A percentile compares a stretch with the other conserved stretches of the same genome.
Conservation (phyloP, 2,888 invertebrate species). For the Hirtodrosophila cameraria region DNA sequence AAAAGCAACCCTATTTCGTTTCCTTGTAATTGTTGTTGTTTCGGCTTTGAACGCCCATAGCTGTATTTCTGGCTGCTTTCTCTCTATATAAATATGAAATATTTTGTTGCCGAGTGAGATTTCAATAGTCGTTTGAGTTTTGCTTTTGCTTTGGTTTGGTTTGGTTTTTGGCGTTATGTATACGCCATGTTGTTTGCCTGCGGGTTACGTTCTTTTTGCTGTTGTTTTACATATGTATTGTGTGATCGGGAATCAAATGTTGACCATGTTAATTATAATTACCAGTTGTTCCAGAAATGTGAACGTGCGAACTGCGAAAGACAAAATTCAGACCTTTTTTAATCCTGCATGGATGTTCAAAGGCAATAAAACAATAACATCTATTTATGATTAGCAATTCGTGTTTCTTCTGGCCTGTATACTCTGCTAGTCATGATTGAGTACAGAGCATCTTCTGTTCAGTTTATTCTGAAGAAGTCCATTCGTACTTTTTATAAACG, state of each 20-base stretch:
- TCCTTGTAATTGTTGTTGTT: conserved; percentile 41
- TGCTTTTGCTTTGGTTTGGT: conserved; percentile 13
- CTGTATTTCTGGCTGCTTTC: conserved; percentile 5
- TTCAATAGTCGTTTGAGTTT: conserved; percentile 42
- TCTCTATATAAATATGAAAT: conserved; percentile 42
- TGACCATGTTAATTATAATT: conserved; percentile 66
- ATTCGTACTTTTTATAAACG: conserved; percentile 7
- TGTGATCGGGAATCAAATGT: conserved; percentile 49
- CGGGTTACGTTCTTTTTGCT: conserved; percentile 5
- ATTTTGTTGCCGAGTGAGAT: conserved; percentile 32
- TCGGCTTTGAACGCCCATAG: conserved; percentile 20
- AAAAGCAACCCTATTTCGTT: conserved; percentile 2
- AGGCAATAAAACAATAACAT: too few species aligned
- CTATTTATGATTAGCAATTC: too few species aligned
- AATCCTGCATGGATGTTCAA: too few species aligned
- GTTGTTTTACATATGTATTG: conserved; percentile 34
- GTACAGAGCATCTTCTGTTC: too few species aligned
- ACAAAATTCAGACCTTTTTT: neutral
- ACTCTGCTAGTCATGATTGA: too few species aligned
- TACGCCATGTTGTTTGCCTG: conserved; percentile 42
- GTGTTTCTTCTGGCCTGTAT: too few species aligned
- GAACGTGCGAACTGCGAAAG: conserved; percentile 19
- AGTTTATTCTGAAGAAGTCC: too few species aligned
- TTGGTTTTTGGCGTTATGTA: conserved; percentile 23
- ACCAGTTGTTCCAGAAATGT: conserved; percentile 23